Conservation (phyloP, 1,140 invertebrate genomes). For the Lamellibrachia luymesi region DNA sequence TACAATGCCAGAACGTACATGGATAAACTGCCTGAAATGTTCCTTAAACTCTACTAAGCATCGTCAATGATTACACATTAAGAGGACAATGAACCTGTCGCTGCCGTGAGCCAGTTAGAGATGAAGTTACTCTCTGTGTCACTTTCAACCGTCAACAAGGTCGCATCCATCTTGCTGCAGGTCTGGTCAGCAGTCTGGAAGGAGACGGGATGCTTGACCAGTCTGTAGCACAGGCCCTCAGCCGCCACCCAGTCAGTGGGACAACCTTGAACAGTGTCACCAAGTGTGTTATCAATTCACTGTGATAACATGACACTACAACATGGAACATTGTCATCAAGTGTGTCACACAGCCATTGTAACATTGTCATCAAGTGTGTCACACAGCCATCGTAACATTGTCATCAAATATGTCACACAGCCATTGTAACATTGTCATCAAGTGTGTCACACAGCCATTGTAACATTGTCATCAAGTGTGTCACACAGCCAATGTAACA, state of each 20-base stretch:
- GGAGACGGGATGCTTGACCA: not conserved
- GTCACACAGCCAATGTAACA: not conserved
- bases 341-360: not conserved
- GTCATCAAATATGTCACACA: not conserved
- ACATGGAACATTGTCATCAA: not conserved
- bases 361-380: not conserved
- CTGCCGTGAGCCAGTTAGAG: not conserved
- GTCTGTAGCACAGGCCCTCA: not conserved
- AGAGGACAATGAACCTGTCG: not conserved
- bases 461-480: not conserved
- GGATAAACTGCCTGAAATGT: too few relatives aligned
- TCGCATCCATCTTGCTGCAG: not conserved
- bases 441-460: not conserved
- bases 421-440: not conserved
- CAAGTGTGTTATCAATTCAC: not conserved
- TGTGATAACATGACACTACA: not conserved
- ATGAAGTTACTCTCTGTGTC: constrained; percentile 1
- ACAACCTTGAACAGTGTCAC: constrained; percentile 9
- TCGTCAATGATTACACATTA: not conserved
- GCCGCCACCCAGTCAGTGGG: not conserved
- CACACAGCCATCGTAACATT: not conserved
- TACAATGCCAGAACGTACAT: too few relatives aligned
- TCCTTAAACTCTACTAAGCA: not conserved
- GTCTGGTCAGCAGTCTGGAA: not conserved
- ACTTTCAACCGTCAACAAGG: constrained; percentile 1